Conservation (phyloP, 2,113 vertebrate species). For the Embiotoca jacksoni region DNA sequence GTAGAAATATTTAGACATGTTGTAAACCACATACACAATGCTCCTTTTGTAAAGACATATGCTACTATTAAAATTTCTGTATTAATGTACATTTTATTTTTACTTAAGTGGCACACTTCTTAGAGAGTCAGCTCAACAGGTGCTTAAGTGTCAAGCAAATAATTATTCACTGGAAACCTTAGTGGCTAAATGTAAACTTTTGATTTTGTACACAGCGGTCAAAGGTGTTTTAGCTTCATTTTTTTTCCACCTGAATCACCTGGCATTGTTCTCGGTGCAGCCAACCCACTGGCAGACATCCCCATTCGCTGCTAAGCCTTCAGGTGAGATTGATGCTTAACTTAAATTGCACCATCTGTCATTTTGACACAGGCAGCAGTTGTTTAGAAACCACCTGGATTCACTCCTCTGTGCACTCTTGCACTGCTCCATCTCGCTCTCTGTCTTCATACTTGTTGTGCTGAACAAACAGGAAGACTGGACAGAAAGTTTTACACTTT, state of each 20-base stretch:
- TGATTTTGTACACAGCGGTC: not conserved
- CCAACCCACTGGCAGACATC: constrained; percentile 34
- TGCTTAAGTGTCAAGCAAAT: not conserved
- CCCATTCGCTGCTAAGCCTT: constrained; percentile 33
- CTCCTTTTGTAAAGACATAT: constrained; percentile 73
- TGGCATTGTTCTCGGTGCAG: constrained; percentile 32
- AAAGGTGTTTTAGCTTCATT: constrained; percentile 16
- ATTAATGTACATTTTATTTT: constrained; percentile 39
- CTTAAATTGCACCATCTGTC: constrained; percentile 54
- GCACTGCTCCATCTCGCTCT: not conserved
- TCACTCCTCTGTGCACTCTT: constrained; percentile 22
- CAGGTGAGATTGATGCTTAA: constrained; percentile 58
- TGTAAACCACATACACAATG: constrained; percentile 68
- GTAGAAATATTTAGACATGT: constrained; percentile 68
- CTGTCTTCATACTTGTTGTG: constrained; percentile 1
- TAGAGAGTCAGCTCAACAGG: not conserved
- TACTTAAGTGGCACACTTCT: not conserved
- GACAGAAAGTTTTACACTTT: not conserved
- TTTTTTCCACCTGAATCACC: constrained; percentile 7
- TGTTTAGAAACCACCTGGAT: constrained; percentile 48
- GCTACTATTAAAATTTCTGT: constrained; percentile 72
- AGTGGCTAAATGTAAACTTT: constrained; percentile 7
- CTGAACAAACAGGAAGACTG: constrained; percentile 18
- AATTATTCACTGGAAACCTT: not conserved
- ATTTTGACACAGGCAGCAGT: constrained; percentile 56